Evolutionary conservation across 1,140 invertebrate genomes (phyloP).

Genomic region (Temnothorax curvispinosus): DNA sequence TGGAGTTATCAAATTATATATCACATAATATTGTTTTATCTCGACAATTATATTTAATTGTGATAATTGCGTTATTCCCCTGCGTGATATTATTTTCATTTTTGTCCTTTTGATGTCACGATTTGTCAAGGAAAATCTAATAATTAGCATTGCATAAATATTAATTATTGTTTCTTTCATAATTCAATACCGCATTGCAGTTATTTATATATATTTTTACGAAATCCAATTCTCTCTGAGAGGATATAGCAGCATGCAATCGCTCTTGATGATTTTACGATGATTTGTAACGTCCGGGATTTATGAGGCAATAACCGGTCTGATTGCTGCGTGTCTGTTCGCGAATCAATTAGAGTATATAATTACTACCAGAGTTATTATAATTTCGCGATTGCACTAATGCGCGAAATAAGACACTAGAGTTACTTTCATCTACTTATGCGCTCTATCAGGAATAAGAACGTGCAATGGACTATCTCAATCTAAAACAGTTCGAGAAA

Average conservation of each 20-base stretch:
- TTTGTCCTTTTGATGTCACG: slow-evolving; percentile 33
- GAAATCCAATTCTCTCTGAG: slow-evolving; percentile 11
- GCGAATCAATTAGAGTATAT: slow-evolving; percentile 42
- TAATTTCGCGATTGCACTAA: slow-evolving; percentile 31
- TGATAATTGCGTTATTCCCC: slow-evolving; percentile 25
- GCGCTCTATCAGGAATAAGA: background rate
- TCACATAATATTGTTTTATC: slow-evolving; percentile 31
- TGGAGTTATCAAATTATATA: slow-evolving; percentile 25
- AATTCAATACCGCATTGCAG: slow-evolving; percentile 20
- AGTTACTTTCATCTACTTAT: slow-evolving; percentile 12
- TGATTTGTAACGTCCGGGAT: slow-evolving; percentile 36
- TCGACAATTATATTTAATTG: slow-evolving; percentile 45
- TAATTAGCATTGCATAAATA: slow-evolving; percentile 19
- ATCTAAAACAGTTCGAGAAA: background rate
- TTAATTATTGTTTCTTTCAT: slow-evolving; percentile 48
- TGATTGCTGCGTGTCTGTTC: slow-evolving; percentile 13
- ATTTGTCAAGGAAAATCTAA: slow-evolving; percentile 36
- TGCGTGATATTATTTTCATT: slow-evolving; percentile 37
- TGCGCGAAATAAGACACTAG: slow-evolving; percentile 17
- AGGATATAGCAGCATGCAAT: background rate
- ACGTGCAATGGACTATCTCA: background rate
- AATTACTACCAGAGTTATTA: slow-evolving; percentile 44
- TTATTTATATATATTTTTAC: slow-evolving; percentile 30
- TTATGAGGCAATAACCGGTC: slow-evolving; percentile 34
- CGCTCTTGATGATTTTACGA: slow-evolving; percentile 14